Conservation (phyloP, 35 echinoderm and acorn worm genomes). For the Ptychodera flava region DNA sequence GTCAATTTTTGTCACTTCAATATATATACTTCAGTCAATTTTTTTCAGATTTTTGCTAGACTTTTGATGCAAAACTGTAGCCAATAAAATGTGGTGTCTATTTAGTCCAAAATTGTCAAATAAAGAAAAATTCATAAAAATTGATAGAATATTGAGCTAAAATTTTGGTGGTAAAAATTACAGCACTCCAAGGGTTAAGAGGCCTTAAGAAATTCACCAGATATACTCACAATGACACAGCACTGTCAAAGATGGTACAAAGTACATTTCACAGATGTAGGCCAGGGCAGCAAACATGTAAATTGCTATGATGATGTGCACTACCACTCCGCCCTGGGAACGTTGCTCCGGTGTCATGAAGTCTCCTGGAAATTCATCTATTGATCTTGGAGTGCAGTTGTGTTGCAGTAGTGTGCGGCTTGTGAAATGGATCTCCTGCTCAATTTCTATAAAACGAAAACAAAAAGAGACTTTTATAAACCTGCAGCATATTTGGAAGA, state of each 20-base stretch:
- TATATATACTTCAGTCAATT: too few species aligned
- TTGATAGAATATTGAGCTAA: too few species aligned
- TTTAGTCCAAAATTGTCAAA: too few species aligned
- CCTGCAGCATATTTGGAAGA: background rate
- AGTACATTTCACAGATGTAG: conserved; percentile 6
- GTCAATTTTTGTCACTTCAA: too few species aligned
- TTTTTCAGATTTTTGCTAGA: too few species aligned
- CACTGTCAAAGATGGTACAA: conserved; percentile 13
- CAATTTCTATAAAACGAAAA: background rate
- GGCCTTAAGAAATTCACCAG: too few species aligned
- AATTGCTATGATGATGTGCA: background rate
- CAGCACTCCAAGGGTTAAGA: too few species aligned
- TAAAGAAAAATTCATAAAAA: too few species aligned
- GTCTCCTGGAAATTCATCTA: conserved; percentile 5
- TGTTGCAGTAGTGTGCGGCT: background rate
- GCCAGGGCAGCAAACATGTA: conserved; percentile 13
- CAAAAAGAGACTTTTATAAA: background rate
- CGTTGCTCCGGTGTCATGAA: conserved; percentile 2
- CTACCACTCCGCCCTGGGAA: background rate
- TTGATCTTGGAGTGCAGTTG: conserved; percentile 24
- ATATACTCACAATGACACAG: background rate
- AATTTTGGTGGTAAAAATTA: too few species aligned
- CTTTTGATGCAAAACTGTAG: too few species aligned
- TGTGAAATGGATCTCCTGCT: background rate
- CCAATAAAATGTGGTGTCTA: too few species aligned